Conservation (phyloP, 2,797 vertebrate species). For the Babyrousa celebensis region DNA sequence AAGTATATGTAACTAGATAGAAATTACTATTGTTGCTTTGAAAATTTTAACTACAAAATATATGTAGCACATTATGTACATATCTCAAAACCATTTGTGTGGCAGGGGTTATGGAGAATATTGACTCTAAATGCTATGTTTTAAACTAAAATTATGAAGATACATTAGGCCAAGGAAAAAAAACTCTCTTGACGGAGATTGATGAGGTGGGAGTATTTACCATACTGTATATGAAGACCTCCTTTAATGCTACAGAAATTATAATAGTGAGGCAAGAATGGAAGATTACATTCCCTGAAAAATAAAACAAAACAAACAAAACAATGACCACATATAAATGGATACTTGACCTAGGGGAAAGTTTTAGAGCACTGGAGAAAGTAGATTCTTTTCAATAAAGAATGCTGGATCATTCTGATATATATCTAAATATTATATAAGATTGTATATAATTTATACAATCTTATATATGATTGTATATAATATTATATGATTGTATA, state of each 20-base stretch:
- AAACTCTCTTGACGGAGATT: neutral
- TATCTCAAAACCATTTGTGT: neutral
- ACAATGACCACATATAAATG: neutral
- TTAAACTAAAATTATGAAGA: neutral
- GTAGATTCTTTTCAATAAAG: neutral
- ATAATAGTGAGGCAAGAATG: neutral
- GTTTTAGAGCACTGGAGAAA: neutral
- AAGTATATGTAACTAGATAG: neutral
- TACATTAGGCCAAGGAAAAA: neutral
- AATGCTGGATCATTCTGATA: neutral
- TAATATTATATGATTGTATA: neutral
- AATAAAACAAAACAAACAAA: neutral
- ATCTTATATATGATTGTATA: neutral
- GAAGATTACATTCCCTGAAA: neutral
- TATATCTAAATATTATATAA: neutral
- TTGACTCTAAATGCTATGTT: neutral
- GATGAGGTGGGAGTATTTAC: neutral
- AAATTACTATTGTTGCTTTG: neutral
- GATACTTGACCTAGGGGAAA: neutral
- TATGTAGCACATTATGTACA: neutral
- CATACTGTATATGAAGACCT: neutral
- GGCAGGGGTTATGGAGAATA: neutral
- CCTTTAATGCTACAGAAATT: neutral
- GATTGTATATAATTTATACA: too few species aligned
- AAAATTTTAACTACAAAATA: neutral